These are phyloP conservation scores for Pachypanchax playfairii DNA, from an alignment of 2,113 vertebrate species.

Conservation along the genomic window DNA sequence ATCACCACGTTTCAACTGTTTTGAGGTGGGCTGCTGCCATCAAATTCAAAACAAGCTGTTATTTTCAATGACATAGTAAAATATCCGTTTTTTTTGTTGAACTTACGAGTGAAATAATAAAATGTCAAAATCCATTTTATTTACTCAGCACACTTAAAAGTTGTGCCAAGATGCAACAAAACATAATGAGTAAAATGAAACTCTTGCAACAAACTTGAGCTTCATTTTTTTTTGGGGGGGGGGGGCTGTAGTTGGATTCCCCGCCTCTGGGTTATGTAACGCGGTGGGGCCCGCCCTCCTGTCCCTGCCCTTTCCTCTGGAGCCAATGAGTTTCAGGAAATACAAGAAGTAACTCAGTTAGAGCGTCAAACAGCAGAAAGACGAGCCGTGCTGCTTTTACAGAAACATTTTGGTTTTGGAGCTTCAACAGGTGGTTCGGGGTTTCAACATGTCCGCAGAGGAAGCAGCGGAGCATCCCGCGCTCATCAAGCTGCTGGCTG, in stretches of 20 bases:
- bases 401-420: not conserved
- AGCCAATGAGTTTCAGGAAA: conserved; percentile 20
- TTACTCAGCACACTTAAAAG: too few species aligned
- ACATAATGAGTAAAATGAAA: too few species aligned
- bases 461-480: conserved; percentile 19
- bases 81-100: too few species aligned
- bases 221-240: too few species aligned
- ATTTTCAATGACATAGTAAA: too few species aligned
- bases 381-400: not conserved
- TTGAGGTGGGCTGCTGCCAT: too few species aligned
- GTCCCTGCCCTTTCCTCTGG: not conserved
- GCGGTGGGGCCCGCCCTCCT: conserved; percentile 20
- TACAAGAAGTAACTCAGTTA: not conserved
- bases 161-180: too few species aligned
- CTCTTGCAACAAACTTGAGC: too few species aligned
- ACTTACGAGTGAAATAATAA: too few species aligned
- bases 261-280: conserved; percentile 28
- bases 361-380: not conserved
- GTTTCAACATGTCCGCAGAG: conserved; percentile 23
- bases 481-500: conserved; percentile 74
- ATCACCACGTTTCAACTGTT: too few species aligned
- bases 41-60: too few species aligned
- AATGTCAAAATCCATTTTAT: too few species aligned
- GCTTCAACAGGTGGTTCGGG: not conserved
- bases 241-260: not conserved